Conservation (phyloP, 2,113 vertebrate species). For the Gambusia affinis region DNA sequence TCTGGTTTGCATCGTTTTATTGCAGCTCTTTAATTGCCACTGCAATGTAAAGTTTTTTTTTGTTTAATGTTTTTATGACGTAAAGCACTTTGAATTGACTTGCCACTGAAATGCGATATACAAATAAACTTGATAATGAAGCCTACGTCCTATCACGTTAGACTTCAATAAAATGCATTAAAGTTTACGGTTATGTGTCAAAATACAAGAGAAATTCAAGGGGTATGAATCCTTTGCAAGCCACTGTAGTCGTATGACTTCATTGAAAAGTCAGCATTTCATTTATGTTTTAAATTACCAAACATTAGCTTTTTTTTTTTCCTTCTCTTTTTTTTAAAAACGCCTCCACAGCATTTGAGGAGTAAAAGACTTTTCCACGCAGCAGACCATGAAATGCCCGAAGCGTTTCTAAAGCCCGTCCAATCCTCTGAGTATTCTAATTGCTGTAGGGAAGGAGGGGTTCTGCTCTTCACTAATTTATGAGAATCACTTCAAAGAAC, state of each 20-base stretch:
- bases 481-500: slow-evolving; percentile 73
- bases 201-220: not conserved
- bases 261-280: not conserved
- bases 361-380: slow-evolving; percentile 45
- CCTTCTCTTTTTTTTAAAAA: slow-evolving; percentile 6
- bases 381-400: slow-evolving; percentile 69
- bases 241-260: not conserved
- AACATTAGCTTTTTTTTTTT: slow-evolving; percentile 22
- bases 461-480: slow-evolving; percentile 72
- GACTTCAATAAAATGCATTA: not conserved
- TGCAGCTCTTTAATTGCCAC: too few relatives aligned
- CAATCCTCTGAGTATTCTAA: slow-evolving; percentile 70
- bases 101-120: too few relatives aligned
- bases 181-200: not conserved
- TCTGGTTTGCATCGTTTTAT: too few relatives aligned
- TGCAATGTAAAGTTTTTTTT: too few relatives aligned
- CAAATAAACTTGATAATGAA: too few relatives aligned
- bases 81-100: too few relatives aligned
- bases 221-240: not conserved
- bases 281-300: slow-evolving; percentile 32
- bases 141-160: not conserved
- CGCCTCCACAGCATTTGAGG: slow-evolving; percentile 24
- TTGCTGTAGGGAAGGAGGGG: slow-evolving; percentile 50
- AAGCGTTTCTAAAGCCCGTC: slow-evolving; percentile 62
- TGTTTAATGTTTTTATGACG: too few relatives aligned